phyloP scores from a whole-genome alignment of 2,797 vertebrate genomes.

The Tenualosa ilisha region DNA sequence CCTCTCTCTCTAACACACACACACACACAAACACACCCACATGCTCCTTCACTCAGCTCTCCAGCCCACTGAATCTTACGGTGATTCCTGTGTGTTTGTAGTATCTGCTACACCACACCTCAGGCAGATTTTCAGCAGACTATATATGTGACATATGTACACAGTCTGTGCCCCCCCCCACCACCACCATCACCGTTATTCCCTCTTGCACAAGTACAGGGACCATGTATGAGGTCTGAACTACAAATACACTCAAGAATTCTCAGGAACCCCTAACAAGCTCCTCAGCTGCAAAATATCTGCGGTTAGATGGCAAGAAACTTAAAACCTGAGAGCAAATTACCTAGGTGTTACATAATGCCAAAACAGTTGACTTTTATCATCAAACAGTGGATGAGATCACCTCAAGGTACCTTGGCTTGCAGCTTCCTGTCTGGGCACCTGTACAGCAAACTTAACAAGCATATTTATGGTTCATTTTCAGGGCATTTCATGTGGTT shows the following conservation, averaged over 20 bases:
- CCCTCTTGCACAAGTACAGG: background rate
- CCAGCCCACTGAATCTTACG: conserved; percentile 32
- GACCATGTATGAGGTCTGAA: background rate
- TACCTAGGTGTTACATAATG: background rate
- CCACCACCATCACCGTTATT: too few species aligned
- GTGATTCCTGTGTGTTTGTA: conserved; percentile 13
- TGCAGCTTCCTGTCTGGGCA: background rate
- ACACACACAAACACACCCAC: conserved; percentile 51
- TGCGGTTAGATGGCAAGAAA: background rate
- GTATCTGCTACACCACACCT: background rate
- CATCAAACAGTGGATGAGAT: background rate
- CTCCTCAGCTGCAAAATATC: background rate
- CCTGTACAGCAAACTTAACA: background rate
- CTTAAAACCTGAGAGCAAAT: background rate
- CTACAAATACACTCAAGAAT: background rate
- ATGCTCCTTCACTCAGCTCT: conserved; percentile 44
- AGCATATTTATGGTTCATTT: background rate
- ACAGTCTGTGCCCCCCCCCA: background rate
- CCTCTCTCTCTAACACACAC: background rate
- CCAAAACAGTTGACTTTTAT: background rate
- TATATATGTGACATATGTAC: background rate
- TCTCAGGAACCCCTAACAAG: background rate
- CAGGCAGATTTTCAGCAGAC: background rate
- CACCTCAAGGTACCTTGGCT: background rate
- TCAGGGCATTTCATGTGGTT: background rate